These are phyloP conservation scores for Pangasius mekongensis DNA, from an alignment of 2,797 vertebrate species.

Conservation along the genomic window DNA sequence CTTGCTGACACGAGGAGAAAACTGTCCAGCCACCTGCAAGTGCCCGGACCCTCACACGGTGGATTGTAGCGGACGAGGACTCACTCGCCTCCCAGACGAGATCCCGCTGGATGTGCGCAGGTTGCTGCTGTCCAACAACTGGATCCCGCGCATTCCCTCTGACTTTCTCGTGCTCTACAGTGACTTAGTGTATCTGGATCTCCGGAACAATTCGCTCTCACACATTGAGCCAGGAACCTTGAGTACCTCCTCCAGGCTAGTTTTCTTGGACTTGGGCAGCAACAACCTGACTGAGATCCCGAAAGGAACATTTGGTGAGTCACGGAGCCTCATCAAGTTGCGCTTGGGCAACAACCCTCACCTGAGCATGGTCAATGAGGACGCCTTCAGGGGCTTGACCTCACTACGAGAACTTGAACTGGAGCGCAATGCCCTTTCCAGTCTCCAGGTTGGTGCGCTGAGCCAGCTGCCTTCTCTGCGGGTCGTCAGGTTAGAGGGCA, in stretches of 20 bases:
- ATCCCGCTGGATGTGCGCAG: constrained; percentile 94
- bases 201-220: constrained; percentile 93
- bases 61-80: constrained; percentile 92
- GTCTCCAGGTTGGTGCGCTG: constrained; percentile 85
- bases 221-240: constrained; percentile 90
- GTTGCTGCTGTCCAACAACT: constrained; percentile 91
- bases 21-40: constrained; percentile 87
- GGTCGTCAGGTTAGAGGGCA: constrained; percentile 90
- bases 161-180: constrained; percentile 96
- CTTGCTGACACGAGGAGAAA: constrained; percentile 76
- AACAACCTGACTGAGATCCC: constrained; percentile 94
- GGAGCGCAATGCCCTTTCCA: constrained; percentile 90
- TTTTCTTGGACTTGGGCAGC: constrained; percentile 93
- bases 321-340: constrained; percentile 88
- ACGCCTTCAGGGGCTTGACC: constrained; percentile 89
- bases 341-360: constrained; percentile 90
- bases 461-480: constrained; percentile 88
- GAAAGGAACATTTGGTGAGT: constrained; percentile 88
- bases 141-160: constrained; percentile 88
- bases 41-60: constrained; percentile 95
- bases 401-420: constrained; percentile 93
- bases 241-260: constrained; percentile 90
- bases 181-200: constrained; percentile 94
- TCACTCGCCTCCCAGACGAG: constrained; percentile 86
- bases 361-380: constrained; percentile 87